Evolutionary conservation across 2,888 invertebrate genomes (phyloP).

Genomic region (Caprella mutica): DNA sequence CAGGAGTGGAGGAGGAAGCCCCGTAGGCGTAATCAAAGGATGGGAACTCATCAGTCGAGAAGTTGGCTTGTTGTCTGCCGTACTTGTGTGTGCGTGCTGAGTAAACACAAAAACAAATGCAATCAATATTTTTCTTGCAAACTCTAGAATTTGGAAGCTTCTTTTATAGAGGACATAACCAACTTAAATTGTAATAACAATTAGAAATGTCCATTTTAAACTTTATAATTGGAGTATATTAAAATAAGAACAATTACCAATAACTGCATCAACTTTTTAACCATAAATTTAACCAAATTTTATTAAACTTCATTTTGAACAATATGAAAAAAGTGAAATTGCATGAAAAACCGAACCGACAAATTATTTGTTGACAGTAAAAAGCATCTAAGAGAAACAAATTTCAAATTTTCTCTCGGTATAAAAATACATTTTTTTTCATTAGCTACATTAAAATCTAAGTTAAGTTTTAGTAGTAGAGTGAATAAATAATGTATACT

Average conservation of each 20-base stretch:
- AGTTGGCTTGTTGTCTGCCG: conserved; percentile 65
- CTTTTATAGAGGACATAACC: not conserved
- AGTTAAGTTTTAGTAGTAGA: not conserved
- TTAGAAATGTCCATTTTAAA: no score
- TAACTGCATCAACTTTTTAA: no score
- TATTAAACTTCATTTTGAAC: no score
- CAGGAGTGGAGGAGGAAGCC: conserved; percentile 11
- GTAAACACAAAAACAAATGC: not conserved
- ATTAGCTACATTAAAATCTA: not conserved
- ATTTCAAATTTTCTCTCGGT: no score
- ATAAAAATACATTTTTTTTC: no score
- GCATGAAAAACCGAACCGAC: no score
- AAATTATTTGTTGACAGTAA: no score
- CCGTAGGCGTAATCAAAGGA: conserved; percentile 42
- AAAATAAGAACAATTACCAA: no score
- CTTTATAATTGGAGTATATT: no score
- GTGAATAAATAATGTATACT: not conserved
- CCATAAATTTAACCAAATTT: no score
- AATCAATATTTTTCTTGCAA: not conserved
- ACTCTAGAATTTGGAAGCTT: not conserved
- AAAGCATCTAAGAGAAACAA: no score
- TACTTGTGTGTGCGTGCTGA: conserved; percentile 70
- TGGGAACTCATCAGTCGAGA: conserved; percentile 53
- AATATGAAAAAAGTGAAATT: no score
- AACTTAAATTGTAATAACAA: not conserved